Evolutionary conservation across 2,113 vertebrate species (phyloP), one percentile per base, ranked within the genome.

Genomic region (Oxygymnocypris stewartii): DNA sequence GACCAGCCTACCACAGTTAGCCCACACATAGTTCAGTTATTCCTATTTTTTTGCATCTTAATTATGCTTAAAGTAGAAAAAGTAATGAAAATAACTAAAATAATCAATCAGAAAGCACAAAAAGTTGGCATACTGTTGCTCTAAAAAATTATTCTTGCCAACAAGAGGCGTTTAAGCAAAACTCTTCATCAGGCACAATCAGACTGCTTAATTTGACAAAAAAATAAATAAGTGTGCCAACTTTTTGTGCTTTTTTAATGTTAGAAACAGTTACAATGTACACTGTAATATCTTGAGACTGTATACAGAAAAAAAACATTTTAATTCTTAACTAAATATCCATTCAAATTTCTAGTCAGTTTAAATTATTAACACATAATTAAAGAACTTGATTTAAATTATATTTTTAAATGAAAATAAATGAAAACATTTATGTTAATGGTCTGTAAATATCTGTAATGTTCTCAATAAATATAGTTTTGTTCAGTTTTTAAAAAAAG

Each of bases 1-100:
- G 87, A 91, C 88, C 76, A 87, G 57, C 81, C 84, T 79, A 73
- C 65, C 61, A 54, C 65, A 84, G 5, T 65, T 83, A 86, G 54
- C 61, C 80, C 79, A 80, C 35, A 69, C 82, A 75, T 67, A 57
- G 42, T 44, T 44, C 10, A 35, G 25, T 69, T 88, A 44, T 35
- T 88, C 37, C 84, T 79, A 44, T 28, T 4, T 69, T 84, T 77
- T 44, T 16, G 31, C 25, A 54, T 77, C 75, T 77, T 47, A 77
- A 4, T 77, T 77, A 31, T 31, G 25, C 25, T 28, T 20, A 54
- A 31, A 31, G 47, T 16, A 47, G 14, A 28, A 47, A 78, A 78
- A 73, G 47, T 78, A 35, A 78, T 54, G 76, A 78, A 54, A 78
- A 78, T 51, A 18, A 78, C 13, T 28, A 11, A 35, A 78, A 78